Base-by-base conservation (phyloP, 2,888 invertebrate species). In the Axea sp. region DNA sequence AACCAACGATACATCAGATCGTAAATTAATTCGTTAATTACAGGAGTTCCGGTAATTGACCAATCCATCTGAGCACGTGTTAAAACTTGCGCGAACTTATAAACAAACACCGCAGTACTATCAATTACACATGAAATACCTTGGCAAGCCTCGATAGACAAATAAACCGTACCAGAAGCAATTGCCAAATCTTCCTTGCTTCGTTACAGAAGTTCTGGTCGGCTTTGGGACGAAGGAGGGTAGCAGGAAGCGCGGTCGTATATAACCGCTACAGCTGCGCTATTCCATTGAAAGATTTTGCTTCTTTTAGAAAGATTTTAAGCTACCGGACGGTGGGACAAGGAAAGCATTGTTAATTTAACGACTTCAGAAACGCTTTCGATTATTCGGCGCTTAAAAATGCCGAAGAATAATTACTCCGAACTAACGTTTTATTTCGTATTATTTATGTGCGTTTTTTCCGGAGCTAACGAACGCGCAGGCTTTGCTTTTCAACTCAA, bases 171-270 rank as follows among this genome's bases (percentile, higher is more conserved):
- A 15, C 51, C 22, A 11, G 24, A 22, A 35, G 12, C 53, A 28
- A 37, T 53, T 53, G 53, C 53, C 53, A 53, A 53, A 53, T 53
- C 53, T 39, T 53, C 39, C n/a, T 53, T 53, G 24, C 37, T 37
- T 14, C 37, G n/a, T 26, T 51, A 37, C 51, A 37, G 37, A 51
- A 51, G 51, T 37, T 26, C 24, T 51, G n/a, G n/a, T 15, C 24
- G 26, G 33, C 12, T 33, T 31, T 30, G 31, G 31, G 31, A 14
- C 1, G 12, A 14, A 30, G 24, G 33, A 4, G n/a, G 17, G 17
- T n/a, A 6, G n/a, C 22, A 17, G 22, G 6, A 19, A n/a, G 14
- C 28, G 6, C 7, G 17, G 33, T 51, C 51, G 9, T 51, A 37
- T 26, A 51, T 35, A 51, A 35, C 51, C 9, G 33, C 37, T 51